Evolutionary conservation across 2,888 invertebrate genomes (phyloP).

Genomic region (Melolontha melolontha): DNA sequence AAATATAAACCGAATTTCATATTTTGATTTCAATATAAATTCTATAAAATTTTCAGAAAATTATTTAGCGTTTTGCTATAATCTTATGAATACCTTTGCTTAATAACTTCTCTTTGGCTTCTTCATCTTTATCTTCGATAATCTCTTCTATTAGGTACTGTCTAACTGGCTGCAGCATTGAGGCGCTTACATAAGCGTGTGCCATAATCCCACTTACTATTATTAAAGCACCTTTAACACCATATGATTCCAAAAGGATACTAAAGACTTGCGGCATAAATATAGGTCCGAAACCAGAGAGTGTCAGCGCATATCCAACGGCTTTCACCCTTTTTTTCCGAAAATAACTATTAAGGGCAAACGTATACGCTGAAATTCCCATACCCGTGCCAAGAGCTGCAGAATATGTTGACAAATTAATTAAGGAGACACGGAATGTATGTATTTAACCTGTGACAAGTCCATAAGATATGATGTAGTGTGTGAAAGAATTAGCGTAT

Average conservation of each 20-base stretch:
- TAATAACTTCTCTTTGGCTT: constrained; percentile 21
- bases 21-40: too few species aligned
- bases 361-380: constrained; percentile 36
- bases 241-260: constrained; percentile 69
- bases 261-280: constrained; percentile 74
- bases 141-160: constrained; percentile 68
- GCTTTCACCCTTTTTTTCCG: constrained; percentile 37
- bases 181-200: constrained; percentile 72
- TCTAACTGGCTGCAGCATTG: constrained; percentile 75
- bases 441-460: constrained; percentile 69
- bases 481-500: constrained; percentile 66
- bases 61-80: too few species aligned
- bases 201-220: constrained; percentile 73
- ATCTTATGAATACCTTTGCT: constrained; percentile 5
- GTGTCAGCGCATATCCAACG: constrained; percentile 65
- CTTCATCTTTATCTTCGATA: constrained; percentile 37
- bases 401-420: constrained; percentile 52
- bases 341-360: constrained; percentile 41
- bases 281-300: constrained; percentile 76
- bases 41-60: too few species aligned
- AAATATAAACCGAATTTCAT: too few species aligned
- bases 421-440: not conserved
- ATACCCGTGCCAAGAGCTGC: constrained; percentile 40
- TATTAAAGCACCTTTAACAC: constrained; percentile 72
- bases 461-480: constrained; percentile 73